Conservation (phyloP, 1,140 invertebrate genomes). For the Brachionus rubens region DNA sequence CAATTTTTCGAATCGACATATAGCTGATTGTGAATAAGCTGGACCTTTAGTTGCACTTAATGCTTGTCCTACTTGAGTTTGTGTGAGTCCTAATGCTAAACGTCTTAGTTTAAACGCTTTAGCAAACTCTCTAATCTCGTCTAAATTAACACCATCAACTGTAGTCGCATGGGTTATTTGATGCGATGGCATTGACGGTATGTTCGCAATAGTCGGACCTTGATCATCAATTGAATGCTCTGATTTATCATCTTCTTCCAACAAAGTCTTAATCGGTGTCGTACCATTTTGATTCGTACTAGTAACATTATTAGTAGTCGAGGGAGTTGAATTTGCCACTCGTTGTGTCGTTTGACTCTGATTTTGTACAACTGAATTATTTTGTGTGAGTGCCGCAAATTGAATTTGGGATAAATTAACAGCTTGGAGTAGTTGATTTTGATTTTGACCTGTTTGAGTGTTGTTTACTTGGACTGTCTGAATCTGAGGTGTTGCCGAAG, state of each 20-base stretch:
- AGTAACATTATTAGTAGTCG: background rate
- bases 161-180: slow-evolving; percentile 65
- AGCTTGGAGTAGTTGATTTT: background rate
- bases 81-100: slow-evolving; percentile 85
- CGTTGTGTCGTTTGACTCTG: background rate
- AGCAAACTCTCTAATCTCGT: slow-evolving; percentile 96
- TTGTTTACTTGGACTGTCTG: background rate
- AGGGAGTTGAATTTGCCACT: background rate
- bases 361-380: slow-evolving; percentile 1
- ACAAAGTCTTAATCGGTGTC: slow-evolving; percentile 32
- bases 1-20: slow-evolving; percentile 99
- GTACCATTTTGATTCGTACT: slow-evolving; percentile 30
- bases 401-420: slow-evolving; percentile 29
- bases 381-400: background rate
- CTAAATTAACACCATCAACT: slow-evolving; percentile 90
- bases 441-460: background rate
- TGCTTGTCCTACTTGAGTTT: slow-evolving; percentile 82
- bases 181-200: slow-evolving; percentile 18
- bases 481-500: background rate
- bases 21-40: slow-evolving; percentile 95
- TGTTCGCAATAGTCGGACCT: slow-evolving; percentile 22
- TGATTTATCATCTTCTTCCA: slow-evolving; percentile 33
- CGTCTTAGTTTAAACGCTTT: slow-evolving; percentile 91
- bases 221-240: slow-evolving; percentile 18
- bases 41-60: slow-evolving; percentile 91